A percentile compares a stretch with the other conserved stretches of the same genome.
These are phyloP conservation scores for Antheraea assamensis DNA, from an alignment of 2,888 invertebrate genomes.

Conservation along the genomic window DNA sequence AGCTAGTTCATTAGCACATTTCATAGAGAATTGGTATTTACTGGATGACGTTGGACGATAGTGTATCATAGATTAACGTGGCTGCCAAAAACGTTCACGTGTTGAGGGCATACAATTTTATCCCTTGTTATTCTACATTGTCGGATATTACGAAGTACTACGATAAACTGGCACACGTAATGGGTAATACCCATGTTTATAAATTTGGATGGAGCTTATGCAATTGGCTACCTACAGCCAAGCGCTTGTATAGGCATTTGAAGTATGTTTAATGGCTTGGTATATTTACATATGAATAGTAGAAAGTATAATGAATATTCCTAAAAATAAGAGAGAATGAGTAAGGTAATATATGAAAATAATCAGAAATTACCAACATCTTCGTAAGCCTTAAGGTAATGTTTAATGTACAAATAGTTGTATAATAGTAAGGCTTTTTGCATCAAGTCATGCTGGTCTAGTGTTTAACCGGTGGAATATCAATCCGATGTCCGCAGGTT, in stretches of 20 bases:
- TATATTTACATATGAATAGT: not conserved
- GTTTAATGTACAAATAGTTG: too few species aligned
- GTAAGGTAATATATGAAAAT: too few species aligned
- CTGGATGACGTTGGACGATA: not conserved
- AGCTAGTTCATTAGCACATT: not conserved
- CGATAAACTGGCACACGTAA: not conserved
- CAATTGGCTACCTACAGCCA: not conserved
- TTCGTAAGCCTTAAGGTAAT: too few species aligned
- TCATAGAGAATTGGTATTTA: not conserved
- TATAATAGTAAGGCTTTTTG: too few species aligned
- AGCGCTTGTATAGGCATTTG: not conserved
- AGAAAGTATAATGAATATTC: not conserved
- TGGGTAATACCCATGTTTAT: not conserved
- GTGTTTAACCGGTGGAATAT: too few species aligned
- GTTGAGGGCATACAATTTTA: constrained; percentile 1
- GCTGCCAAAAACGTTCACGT: constrained; percentile 1
- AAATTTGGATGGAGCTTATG: not conserved
- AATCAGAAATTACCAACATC: too few species aligned
- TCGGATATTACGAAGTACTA: not conserved
- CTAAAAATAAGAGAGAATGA: not conserved
- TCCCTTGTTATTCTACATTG: not conserved
- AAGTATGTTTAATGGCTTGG: not conserved
- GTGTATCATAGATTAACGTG: not conserved
- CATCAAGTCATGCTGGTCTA: too few species aligned
- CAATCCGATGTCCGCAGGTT: too few species aligned